Base-by-base conservation (phyloP, 2,113 vertebrate species). In the Dunckerocampus dactyliophorus region DNA sequence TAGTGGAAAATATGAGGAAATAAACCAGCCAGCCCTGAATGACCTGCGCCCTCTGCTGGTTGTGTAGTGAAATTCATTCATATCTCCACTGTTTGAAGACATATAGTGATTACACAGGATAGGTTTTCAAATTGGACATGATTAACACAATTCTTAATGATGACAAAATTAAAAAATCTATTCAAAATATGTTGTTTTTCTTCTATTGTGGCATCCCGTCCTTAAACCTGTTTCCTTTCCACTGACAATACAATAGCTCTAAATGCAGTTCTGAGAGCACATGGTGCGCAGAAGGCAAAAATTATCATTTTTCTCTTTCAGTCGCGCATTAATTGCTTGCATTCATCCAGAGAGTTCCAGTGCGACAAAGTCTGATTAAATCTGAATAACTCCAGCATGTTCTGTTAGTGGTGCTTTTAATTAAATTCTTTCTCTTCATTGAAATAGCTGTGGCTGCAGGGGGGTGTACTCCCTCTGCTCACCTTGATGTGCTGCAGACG, bases 401-500 rank as follows among this genome's bases (percentile, higher is more conserved):
- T 71, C 47, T 39, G 39, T 80, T 65, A 22, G 47, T 56, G 46
- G 37, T 56, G 48, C 53, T 76, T 83, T 79, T 79, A 82, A 88
- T 82, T 81, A 62, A 86, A 80, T 85, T 76, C 55, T 56, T 63
- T 67, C 63, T 37, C 50, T 57, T 60, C 58, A 48, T 46, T 69
- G 59, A 69, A 61, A 69, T 45, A 59, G 48, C 74, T 2, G 14
- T 10, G 31, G 70, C 65, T 66, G 53, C 67, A 65, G 61, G 67
- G 55, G 1, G 49, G 65, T 67, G 52, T 15, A 8, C 50, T 46
- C 39, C 39, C 49, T 51, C 34, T 9, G 20, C 71, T 82, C 72
- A 78, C 79, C 83, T 84, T 83, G 78, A 83, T 76, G 74, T 76
- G 78, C 21, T 31, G 49, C 28, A 79, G 76, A 78, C 74, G 64